These are phyloP conservation scores for Marcusenius ussheri DNA, from an alignment of 2,113 vertebrate species.

Conservation along the genomic window DNA sequence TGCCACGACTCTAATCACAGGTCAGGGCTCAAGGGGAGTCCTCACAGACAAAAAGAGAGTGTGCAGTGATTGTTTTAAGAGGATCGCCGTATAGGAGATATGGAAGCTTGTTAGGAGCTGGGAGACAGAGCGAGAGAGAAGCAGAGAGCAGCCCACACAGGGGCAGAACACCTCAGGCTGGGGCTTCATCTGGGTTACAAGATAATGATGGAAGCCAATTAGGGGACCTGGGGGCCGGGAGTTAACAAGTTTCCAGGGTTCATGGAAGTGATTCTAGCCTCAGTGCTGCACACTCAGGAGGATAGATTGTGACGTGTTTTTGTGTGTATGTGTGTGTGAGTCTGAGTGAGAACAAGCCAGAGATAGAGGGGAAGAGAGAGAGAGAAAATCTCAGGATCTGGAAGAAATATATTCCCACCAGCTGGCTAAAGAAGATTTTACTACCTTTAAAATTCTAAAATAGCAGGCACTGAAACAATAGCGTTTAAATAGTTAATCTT, in stretches of 20 bases:
- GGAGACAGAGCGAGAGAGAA: slow-evolving; percentile 39
- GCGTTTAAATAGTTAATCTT: neutral
- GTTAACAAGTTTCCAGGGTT: slow-evolving; percentile 50
- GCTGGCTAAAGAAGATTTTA: slow-evolving; percentile 53
- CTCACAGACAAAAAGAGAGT: slow-evolving; percentile 41
- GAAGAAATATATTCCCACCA: slow-evolving; percentile 16
- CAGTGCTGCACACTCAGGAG: slow-evolving; percentile 13
- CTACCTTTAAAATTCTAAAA: slow-evolving; percentile 11
- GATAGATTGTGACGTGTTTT: neutral
- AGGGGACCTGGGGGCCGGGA: slow-evolving; percentile 49
- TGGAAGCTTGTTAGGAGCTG: slow-evolving; percentile 55
- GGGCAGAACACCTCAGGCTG: slow-evolving; percentile 52
- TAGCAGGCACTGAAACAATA: neutral
- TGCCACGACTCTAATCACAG: slow-evolving; percentile 33
- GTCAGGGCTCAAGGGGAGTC: slow-evolving; percentile 40
- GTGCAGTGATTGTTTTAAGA: slow-evolving; percentile 55
- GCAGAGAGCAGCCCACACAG: slow-evolving; percentile 51
- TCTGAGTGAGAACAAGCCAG: slow-evolving; percentile 46
- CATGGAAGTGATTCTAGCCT: slow-evolving; percentile 49
- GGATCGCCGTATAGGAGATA: slow-evolving; percentile 40
- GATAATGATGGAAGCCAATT: slow-evolving; percentile 69
- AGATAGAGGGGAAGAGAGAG: slow-evolving; percentile 45
- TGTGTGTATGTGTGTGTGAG: slow-evolving; percentile 29
- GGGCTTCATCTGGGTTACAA: slow-evolving; percentile 53
- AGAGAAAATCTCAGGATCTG: neutral